Base-by-base conservation (phyloP, 2,888 invertebrate genomes). In the Uropetala carovei region DNA sequence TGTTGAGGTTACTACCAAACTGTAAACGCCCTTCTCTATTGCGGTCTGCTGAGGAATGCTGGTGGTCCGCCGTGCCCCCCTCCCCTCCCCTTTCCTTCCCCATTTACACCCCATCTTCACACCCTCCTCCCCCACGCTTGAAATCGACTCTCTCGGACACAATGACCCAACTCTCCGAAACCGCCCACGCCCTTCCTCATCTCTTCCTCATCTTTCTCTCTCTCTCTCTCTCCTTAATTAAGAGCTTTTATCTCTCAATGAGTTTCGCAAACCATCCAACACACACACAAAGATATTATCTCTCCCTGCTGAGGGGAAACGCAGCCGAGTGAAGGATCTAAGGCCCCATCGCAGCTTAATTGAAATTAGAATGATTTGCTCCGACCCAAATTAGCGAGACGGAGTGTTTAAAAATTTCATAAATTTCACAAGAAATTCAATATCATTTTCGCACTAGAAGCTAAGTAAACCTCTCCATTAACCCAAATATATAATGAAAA, bases 321-420 rank as follows among this genome's bases (percentile, higher is more conserved):
- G n/a, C 3, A 22, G 68, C 4, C 22, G 75, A 27, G 75, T 75
- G 27, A 75, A 27, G 75, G 75, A 75, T n/a, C 68, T n/a, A 43
- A 43, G 43, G 43, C 5, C 43, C 43, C 43, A 43, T 43, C 43
- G 43, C 68, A 18, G 68, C 75, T 75, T 27, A 27, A 75, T 75
- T 75, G 75, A 75, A 75, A 75, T 75, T 75, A 75, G 22, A 75
- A 75, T 75, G 14, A 75, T 75, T 75, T 27, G 22, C 75, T 10
- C 11, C 22, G 22, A 7, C 4, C 18, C 27, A 75, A 75, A 75
- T 27, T 75, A 75, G 5, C 11, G 16, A 27, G 27, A 22, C 27
- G 22, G 75, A 22, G 22, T 75, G 0, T 75, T 4, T 27, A 75
- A 75, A 75, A 22, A 75, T 27, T 27, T 10, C 3, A 27, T 75